Evolutionary conservation across 2,797 vertebrate genomes (phyloP), one percentile per base, ranked within the genome.

Genomic region (Melanogrammus aeglefinus): DNA sequence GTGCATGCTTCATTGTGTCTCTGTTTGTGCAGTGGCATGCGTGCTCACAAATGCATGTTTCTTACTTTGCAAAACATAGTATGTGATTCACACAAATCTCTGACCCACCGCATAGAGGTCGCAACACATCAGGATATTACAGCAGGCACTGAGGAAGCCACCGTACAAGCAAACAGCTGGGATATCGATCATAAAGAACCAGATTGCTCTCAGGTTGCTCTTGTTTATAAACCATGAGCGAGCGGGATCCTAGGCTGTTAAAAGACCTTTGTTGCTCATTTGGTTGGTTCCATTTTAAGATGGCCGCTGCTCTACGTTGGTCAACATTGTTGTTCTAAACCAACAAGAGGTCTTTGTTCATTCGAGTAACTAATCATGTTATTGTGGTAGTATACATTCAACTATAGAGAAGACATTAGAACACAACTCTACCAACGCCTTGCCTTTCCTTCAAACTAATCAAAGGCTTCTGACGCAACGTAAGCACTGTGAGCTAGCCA

Each of bases 31-130:
- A 74, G 77, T 31, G 36, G 16, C 77, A 78, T 13, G 75, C 78
- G 75, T 74, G 74, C 71, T 41, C 63, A 77, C 79, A 73, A 10
- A 51, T 44, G 72, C 70, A 33, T 72, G 16, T 2, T 66, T 7
- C 75, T 73, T 41, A 44, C 71, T 80, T 74, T 41, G 72, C 44
- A 76, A 75, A 7, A 78, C 72, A 18, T n/a, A 78, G 63, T 79
- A 47, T 76, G 83, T 78, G 88, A 83, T 85, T 79, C 80, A 83
- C 79, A 38, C 69, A 74, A 31, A 63, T 78, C 75, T 83, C 81
- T 78, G 78, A 77, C 76, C 73, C 13, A 6, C 74, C 81, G 76
- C 70, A 76, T 33, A 29, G 36, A 80, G 72, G 51, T 1, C 77
- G 75, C 69, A 72, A 78, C 72, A 77, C 39, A 77, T 73, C 71